Percentiles rank a stretch among this genome's conserved stretches.
Conservation (phyloP, 2,888 invertebrate species). For the Anthrax anthrax region DNA sequence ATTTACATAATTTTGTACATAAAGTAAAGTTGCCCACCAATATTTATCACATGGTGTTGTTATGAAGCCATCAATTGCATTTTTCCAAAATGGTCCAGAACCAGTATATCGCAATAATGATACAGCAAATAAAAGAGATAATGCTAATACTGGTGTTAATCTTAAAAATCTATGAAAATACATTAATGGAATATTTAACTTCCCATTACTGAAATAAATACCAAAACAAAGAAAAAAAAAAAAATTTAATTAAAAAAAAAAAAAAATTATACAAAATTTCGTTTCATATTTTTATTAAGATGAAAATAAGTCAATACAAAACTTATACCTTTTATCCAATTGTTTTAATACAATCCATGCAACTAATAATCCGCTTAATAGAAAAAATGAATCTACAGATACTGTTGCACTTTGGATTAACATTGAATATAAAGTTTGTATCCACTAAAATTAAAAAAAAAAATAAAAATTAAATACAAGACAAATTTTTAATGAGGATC, state of each 20-base stretch:
- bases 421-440: constrained; percentile 16
- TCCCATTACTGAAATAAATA: constrained; percentile 21
- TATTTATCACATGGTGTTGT: constrained; percentile 19
- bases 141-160: constrained; percentile 40
- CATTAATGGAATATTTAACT: constrained; percentile 28
- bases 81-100: constrained; percentile 39
- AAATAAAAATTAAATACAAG: neutral
- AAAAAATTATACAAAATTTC: too few species aligned
- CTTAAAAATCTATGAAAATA: constrained; percentile 35
- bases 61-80: neutral
- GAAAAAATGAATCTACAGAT: constrained; percentile 47
- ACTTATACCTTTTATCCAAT: constrained; percentile 15
- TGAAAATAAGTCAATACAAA: too few species aligned
- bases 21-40: constrained; percentile 35
- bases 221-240: too few species aligned
- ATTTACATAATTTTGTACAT: constrained; percentile 33
- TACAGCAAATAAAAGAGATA: constrained; percentile 37
- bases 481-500: too few species aligned
- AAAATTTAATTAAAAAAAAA: too few species aligned
- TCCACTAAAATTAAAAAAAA: constrained; percentile 17
- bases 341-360: constrained; percentile 22
- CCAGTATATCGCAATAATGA: constrained; percentile 37
- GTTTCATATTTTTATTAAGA: too few species aligned
- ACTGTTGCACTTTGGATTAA: constrained; percentile 31
- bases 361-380: constrained; percentile 42